Base-by-base conservation (phyloP, 1,140 invertebrate species). In the Gryon sp. region DNA sequence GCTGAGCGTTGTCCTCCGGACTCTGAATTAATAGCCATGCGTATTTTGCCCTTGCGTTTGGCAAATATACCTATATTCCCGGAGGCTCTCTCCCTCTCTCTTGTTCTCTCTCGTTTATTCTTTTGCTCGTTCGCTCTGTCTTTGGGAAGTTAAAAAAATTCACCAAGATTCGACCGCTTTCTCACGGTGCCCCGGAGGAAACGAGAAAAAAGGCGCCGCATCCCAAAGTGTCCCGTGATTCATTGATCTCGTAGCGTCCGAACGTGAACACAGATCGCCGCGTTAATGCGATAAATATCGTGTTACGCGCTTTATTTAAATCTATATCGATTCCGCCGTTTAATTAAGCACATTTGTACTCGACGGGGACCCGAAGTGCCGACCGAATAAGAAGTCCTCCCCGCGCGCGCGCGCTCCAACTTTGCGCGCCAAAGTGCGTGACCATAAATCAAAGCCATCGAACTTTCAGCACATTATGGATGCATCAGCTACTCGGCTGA, bases 21-120 rank as follows among this genome's bases (percentile, higher is more conserved):
- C 79, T 80, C 83, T 74, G 82, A 86, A 86, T 86, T 86, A 86
- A 86, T 86, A 86, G 85, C 85, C 80, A 59, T 79, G 78, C 83
- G 83, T 84, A 84, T 84, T 84, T 84, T 80, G 82, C 80, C 76
- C 76, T 70, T 65, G 69, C 68, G 75, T 78, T n/a, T 79, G 77
- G 77, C 81, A 79, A 80, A 79, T 82, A 78, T 80, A 76, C 79
- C 76, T 82, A 76, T 82, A 80, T 80, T 75, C 77, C 66, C 59
- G 55, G 70, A 55, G 73, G 46, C 69, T 75, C 48, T 48, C n/a
- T n/a, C n/a, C n/a, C n/a, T n/a, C n/a, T n/a, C n/a, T n/a, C n/a
- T n/a, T n/a, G n/a, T n/a, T n/a, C n/a, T n/a, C n/a, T n/a, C n/a
- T n/a, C n/a, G n/a, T n/a, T n/a, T n/a, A n/a, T n/a, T n/a, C n/a